Base-by-base conservation (phyloP, 1,140 invertebrate genomes). In the Dinoponera quadriceps region DNA sequence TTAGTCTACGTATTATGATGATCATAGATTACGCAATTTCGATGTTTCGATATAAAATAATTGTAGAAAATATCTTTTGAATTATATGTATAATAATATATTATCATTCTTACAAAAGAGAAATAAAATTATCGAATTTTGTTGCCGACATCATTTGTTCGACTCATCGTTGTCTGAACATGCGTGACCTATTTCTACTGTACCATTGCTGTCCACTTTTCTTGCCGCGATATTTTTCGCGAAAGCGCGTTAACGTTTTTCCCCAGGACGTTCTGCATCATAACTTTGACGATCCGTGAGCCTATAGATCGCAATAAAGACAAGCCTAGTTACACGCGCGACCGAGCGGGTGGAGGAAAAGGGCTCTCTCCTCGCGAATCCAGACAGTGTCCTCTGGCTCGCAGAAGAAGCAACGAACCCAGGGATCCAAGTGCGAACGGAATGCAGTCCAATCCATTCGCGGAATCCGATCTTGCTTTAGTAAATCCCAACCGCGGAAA, bases 391-490 rank as follows among this genome's bases (percentile, higher is more conserved):
- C 54, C 68, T 80, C 33, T 44, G 38, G 16, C 62, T 27, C 3
- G 65, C 71, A 88, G 90, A 92, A 92, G 93, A 92, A 91, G 90
- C 84, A 86, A 89, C 85, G 90, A 89, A 87, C 72, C 22, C 85
- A 78, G 82, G 88, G 91, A 90, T 82, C 90, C 92, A 94, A 93
- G 93, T 93, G 93, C 93, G 93, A 94, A 94, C 89, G 92, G 93
- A 94, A 94, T 94, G 92, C 92, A 62, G 92, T 93, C 91, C 92
- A 93, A 93, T 93, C 91, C 93, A 91, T 94, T 94, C 91, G 90
- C 88, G 92, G 93, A 94, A 94, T 93, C 88, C 87, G 90, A 91
- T 91, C 86, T 91, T 89, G 87, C 90, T 90, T 91, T 90, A 90
- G 91, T 91, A 91, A 92, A 93, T 91, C 92, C 90, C 84, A 89